A percentile compares a stretch with the other conserved stretches of the same genome.
Evolutionary conservation across 2,888 invertebrate genomes (phyloP).

Genomic region (Plebejus argus): DNA sequence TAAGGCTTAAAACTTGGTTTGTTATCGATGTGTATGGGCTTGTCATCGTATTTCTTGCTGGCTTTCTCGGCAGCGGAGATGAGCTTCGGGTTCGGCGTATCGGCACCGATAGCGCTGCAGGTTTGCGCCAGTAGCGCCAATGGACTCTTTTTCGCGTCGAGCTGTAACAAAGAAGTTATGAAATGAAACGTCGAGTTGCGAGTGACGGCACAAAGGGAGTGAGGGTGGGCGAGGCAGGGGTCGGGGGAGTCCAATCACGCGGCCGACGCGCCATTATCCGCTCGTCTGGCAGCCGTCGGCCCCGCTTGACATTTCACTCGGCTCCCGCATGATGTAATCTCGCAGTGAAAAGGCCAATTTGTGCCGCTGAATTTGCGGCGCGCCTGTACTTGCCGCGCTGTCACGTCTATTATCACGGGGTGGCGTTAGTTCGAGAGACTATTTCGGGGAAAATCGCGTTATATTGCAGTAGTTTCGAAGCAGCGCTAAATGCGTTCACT

Average conservation of each 20-base stretch:
- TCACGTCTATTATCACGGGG: conserved; percentile 70
- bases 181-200: conserved; percentile 78
- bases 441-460: conserved; percentile 50
- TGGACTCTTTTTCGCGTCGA: conserved; percentile 98
- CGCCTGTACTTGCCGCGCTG: conserved; percentile 74
- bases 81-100: conserved; percentile 89
- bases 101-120: conserved; percentile 97
- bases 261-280: conserved; percentile 81
- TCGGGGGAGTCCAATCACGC: conserved; percentile 75
- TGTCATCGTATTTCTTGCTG: conserved; percentile 84
- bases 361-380: conserved; percentile 80
- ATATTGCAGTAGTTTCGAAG: conserved; percentile 40
- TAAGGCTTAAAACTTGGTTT: conserved; percentile 89
- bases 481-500: not conserved
- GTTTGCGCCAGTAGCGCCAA: conserved; percentile 97
- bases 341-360: conserved; percentile 81
- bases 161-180: conserved; percentile 86
- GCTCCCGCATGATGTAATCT: conserved; percentile 81
- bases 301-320: conserved; percentile 81
- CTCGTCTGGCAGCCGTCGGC: conserved; percentile 81
- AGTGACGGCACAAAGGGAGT: conserved; percentile 78
- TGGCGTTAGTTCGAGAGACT: conserved; percentile 51
- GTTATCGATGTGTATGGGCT: conserved; percentile 78
- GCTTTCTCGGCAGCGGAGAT: conserved; percentile 88
- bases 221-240: conserved; percentile 58